Conservation (phyloP, 2,113 vertebrate genomes). For the Probosciger aterrimus region DNA sequence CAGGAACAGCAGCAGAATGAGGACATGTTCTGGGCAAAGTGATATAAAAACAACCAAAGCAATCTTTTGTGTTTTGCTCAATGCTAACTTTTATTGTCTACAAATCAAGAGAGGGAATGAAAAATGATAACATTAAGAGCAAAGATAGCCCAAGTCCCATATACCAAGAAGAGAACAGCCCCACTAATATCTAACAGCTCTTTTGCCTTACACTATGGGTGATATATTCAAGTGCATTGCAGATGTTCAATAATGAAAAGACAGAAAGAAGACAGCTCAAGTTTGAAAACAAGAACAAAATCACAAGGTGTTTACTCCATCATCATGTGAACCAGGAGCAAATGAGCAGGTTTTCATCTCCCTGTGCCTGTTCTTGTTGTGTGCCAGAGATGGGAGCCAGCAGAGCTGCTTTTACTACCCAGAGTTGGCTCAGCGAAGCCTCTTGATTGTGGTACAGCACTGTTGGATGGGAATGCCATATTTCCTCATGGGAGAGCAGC, state of each 20-base stretch:
- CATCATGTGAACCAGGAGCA: too few relatives aligned
- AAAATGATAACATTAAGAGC: neutral
- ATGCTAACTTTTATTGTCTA: slow-evolving; percentile 50
- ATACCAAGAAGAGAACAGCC: neutral
- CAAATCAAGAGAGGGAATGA: neutral
- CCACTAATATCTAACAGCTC: neutral
- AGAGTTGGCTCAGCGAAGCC: neutral
- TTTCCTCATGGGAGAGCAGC: neutral
- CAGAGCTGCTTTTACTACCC: neutral
- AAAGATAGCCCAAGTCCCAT: neutral
- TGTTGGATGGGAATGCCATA: slow-evolving; percentile 41
- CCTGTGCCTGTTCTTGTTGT: neutral
- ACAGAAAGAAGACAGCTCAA: neutral
- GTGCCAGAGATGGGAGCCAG: accelerated
- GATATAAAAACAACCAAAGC: neutral
- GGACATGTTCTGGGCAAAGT: neutral
- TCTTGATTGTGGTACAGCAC: slow-evolving; percentile 30
- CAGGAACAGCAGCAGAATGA: accelerated
- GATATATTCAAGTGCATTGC: neutral
- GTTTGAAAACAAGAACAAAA: neutral
- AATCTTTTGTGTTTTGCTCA: neutral
- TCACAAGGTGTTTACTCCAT: accelerated
- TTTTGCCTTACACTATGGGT: neutral
- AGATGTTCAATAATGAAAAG: neutral
- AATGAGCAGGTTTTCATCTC: neutral